Evolutionary conservation across 2,113 vertebrate species (phyloP).

Genomic region (Charadrius vociferus): DNA sequence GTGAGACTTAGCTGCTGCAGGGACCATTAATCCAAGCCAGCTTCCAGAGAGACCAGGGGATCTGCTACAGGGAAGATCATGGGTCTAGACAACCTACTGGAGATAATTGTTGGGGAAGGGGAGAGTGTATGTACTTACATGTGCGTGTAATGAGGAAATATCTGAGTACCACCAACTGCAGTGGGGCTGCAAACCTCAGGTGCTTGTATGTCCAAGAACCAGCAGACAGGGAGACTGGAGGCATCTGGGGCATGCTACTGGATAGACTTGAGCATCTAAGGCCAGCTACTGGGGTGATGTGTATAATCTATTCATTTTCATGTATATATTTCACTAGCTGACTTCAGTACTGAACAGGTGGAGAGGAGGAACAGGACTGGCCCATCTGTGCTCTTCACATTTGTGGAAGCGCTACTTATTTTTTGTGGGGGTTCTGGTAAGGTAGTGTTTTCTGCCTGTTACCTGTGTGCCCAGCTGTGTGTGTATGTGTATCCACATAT

Average conservation of each 20-base stretch:
- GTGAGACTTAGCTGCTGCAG: background rate
- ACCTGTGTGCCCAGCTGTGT: background rate
- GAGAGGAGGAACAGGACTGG: background rate
- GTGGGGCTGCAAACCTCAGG: background rate
- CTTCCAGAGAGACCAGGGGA: background rate
- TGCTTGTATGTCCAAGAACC: background rate
- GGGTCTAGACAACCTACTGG: background rate
- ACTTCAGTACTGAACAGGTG: background rate
- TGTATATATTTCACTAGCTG: background rate
- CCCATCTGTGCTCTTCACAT: background rate
- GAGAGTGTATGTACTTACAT: rapidly evolving
- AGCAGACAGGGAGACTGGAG: background rate
- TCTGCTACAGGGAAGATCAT: background rate
- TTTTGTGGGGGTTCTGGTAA: background rate
- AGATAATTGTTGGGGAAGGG: background rate
- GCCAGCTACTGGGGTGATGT: background rate
- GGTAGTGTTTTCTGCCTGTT: background rate
- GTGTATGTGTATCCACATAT: background rate
- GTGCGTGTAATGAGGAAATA: background rate
- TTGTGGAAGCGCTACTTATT: background rate
- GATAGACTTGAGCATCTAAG: background rate
- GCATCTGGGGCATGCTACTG: background rate
- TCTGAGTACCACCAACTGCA: background rate
- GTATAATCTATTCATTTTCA: background rate
- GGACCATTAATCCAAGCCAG: background rate